Conservation (phyloP, 2,113 vertebrate genomes). For the Progne subis region DNA sequence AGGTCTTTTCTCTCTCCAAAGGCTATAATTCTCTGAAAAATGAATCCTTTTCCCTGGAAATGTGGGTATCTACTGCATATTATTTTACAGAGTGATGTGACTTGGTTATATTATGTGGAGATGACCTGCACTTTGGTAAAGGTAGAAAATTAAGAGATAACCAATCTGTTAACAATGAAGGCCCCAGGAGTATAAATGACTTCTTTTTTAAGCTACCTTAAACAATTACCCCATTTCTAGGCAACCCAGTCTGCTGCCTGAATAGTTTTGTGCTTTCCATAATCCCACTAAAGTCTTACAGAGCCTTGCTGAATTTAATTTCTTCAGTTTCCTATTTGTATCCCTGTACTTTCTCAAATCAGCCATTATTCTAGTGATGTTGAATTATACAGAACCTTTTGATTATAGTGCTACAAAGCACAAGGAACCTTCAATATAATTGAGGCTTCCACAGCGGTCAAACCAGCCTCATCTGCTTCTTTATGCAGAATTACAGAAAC, state of each 20-base stretch:
- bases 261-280: slow-evolving; percentile 6
- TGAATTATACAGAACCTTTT: slow-evolving; percentile 43
- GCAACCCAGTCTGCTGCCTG: background rate
- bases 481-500: background rate
- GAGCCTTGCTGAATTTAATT: slow-evolving; percentile 8
- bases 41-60: background rate
- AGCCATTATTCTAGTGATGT: slow-evolving; percentile 19
- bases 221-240: slow-evolving; percentile 23
- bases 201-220: background rate
- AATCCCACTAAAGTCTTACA: slow-evolving; percentile 20
- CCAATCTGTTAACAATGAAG: background rate
- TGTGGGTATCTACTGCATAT: background rate
- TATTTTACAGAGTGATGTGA: background rate
- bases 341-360: background rate
- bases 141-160: background rate
- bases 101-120: background rate
- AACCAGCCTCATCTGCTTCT: background rate
- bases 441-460: background rate
- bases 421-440: background rate
- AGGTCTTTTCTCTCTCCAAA: slow-evolving; percentile 44
- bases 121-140: background rate
- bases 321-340: slow-evolving; percentile 9
- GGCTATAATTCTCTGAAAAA: slow-evolving; percentile 22
- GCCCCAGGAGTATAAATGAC: background rate
- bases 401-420: background rate